These are phyloP conservation scores for Mythimna vitellina DNA, from an alignment of 2,888 invertebrate species.

Conservation along the genomic window DNA sequence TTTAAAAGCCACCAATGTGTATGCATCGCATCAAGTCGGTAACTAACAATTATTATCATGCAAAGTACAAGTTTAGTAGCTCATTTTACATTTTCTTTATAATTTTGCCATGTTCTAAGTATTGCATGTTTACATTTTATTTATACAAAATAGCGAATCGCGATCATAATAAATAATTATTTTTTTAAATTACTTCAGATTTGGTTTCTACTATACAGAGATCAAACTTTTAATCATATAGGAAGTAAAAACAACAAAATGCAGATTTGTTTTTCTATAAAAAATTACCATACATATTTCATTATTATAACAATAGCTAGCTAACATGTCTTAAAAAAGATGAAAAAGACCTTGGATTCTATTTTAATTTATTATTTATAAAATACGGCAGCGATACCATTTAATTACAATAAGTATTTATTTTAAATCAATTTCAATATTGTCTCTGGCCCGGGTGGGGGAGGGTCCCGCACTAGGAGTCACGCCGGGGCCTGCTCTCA, in stretches of 20 bases:
- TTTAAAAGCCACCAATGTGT: constrained; percentile 68
- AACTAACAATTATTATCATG: constrained; percentile 76
- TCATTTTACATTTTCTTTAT: constrained; percentile 63
- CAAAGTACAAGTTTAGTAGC: constrained; percentile 67
- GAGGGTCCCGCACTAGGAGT: constrained; percentile 76
- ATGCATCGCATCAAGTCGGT: constrained; percentile 72
- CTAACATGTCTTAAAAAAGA: constrained; percentile 89
- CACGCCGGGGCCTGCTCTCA: constrained; percentile 77
- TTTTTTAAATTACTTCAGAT: constrained; percentile 75
- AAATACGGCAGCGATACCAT: constrained; percentile 89
- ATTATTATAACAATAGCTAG: constrained; percentile 81
- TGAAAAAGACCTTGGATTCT: constrained; percentile 89
- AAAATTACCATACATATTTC: constrained; percentile 88
- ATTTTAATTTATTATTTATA: constrained; percentile 89
- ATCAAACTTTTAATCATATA: constrained; percentile 81
- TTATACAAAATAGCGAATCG: constrained; percentile 67
- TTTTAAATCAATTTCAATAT: constrained; percentile 90
- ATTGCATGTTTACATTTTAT: constrained; percentile 68
- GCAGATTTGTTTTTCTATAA: constrained; percentile 88
- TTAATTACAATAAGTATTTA: constrained; percentile 90
- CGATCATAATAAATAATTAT: constrained; percentile 76
- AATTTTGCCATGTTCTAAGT: constrained; percentile 69
- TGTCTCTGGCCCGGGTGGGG: constrained; percentile 86
- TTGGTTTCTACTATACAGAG: constrained; percentile 87
- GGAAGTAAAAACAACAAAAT: constrained; percentile 80